Conservation (phyloP, 2,113 vertebrate species). For the Microtus pennsylvanicus region DNA sequence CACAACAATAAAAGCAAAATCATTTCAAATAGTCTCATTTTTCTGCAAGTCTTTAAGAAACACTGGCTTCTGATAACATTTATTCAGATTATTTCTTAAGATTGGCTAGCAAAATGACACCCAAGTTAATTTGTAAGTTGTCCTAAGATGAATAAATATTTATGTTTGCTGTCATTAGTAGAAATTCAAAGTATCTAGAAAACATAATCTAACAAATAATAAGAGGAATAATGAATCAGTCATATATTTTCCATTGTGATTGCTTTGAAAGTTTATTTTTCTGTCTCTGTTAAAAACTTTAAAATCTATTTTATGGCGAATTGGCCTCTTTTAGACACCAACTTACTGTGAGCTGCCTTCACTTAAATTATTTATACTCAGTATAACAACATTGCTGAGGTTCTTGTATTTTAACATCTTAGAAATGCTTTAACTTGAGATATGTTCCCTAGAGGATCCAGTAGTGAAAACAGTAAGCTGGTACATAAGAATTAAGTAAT, state of each 20-base stretch:
- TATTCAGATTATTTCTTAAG: background rate
- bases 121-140: background rate
- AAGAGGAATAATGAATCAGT: background rate
- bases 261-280: background rate
- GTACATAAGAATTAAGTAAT: background rate
- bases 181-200: background rate
- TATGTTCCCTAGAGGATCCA: background rate
- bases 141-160: background rate
- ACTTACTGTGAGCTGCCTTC: background rate
- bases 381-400: background rate
- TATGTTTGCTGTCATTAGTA: background rate
- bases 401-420: slow-evolving; percentile 7
- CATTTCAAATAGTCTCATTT: background rate
- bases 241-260: background rate
- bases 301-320: slow-evolving; percentile 22
- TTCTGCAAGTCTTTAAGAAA: background rate
- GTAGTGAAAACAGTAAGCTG: background rate
- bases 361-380: slow-evolving; percentile 5
- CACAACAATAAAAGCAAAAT: background rate
- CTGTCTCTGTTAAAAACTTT: background rate
- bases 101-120: background rate
- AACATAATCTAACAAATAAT: background rate
- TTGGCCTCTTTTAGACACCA: background rate
- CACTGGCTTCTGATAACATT: background rate
- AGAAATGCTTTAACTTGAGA: background rate